Evolutionary conservation across 2,113 vertebrate genomes (phyloP).

Genomic region (Laterallus jamaicensis): DNA sequence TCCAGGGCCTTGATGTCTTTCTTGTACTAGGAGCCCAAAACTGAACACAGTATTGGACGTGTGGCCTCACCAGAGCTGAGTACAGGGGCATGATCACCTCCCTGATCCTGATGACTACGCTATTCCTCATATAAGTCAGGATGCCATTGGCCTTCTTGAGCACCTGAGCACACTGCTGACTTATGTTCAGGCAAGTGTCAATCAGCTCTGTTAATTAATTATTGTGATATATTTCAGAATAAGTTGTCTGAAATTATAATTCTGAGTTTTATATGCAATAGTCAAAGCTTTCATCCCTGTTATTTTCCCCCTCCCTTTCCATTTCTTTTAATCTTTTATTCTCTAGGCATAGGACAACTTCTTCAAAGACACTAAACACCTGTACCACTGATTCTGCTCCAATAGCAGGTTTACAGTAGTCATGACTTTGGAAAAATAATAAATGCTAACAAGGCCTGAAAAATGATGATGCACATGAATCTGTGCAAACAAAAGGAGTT

Average conservation of each 20-base stretch:
- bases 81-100: too few relatives aligned
- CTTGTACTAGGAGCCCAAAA: too few relatives aligned
- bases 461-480: not conserved
- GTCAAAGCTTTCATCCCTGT: not conserved
- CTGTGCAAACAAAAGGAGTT: not conserved
- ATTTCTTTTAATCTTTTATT: not conserved
- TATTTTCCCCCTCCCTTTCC: not conserved
- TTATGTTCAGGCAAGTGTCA: too few relatives aligned
- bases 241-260: not conserved
- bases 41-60: too few relatives aligned
- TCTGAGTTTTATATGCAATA: not conserved
- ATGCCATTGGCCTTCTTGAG: too few relatives aligned
- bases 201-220: not conserved
- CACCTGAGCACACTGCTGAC: too few relatives aligned
- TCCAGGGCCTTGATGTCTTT: too few relatives aligned
- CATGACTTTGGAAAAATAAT: not conserved
- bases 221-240: not conserved
- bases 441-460: not conserved
- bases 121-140: too few relatives aligned
- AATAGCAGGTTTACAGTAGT: not conserved
- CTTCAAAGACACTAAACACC: not conserved
- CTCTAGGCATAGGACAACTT: not conserved
- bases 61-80: too few relatives aligned
- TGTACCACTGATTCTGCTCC: not conserved
- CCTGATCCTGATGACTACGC: too few relatives aligned